These are phyloP conservation scores for Asbolus verrucosus DNA, from an alignment of 1,140 invertebrate species.

Conservation along the genomic window DNA sequence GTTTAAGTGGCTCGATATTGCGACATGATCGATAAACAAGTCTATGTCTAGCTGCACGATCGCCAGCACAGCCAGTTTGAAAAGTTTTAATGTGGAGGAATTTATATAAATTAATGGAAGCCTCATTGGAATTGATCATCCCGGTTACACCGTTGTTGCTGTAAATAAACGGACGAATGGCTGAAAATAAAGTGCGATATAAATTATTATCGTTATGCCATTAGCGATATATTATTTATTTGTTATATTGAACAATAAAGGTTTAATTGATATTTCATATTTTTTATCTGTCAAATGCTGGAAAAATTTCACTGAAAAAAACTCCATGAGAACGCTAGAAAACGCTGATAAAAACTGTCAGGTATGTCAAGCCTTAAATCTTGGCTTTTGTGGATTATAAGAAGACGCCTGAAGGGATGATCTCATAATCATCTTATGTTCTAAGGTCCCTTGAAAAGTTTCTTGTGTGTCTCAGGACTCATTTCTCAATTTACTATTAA, in stretches of 20 bases:
- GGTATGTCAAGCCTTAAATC: conserved; percentile 30
- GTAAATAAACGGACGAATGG: background rate
- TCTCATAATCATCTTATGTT: conserved; percentile 36
- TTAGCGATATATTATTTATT: conserved; percentile 22
- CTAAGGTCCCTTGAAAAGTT: conserved; percentile 22
- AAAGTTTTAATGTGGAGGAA: background rate
- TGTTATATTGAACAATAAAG: conserved; percentile 29
- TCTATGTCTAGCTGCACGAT: conserved; percentile 12
- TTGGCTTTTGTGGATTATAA: conserved; percentile 37
- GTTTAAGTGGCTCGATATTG: conserved; percentile 63
- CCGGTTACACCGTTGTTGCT: background rate
- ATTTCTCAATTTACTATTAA: conserved; percentile 15
- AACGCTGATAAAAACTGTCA: conserved; percentile 26
- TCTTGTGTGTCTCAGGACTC: conserved; percentile 18
- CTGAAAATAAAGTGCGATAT: background rate
- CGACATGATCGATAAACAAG: conserved; percentile 62
- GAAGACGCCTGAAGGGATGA: conserved; percentile 34
- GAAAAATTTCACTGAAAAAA: background rate
- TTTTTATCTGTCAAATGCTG: background rate
- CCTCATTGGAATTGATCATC: background rate
- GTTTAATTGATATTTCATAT: conserved; percentile 22
- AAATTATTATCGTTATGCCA: conserved; percentile 8
- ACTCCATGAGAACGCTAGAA: conserved; percentile 1
- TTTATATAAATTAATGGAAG: conserved; percentile 22
- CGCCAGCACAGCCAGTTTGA: conserved; percentile 31